These are phyloP conservation scores for Oncorhynchus kisutch DNA, from an alignment of 2,113 vertebrate species.

Conservation along the genomic window DNA sequence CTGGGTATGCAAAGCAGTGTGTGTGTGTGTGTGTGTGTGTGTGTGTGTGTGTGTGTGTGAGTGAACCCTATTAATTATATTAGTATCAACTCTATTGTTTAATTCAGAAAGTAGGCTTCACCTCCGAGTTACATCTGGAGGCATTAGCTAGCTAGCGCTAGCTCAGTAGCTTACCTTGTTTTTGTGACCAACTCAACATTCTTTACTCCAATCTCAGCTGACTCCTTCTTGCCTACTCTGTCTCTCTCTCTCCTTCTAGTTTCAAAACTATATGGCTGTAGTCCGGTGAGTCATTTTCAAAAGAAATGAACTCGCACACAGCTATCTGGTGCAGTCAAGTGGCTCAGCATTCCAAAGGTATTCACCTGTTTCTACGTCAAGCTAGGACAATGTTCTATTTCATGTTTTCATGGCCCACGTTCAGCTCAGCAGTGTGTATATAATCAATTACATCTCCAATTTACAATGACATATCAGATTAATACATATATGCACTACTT, in stretches of 20 bases:
- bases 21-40: neutral
- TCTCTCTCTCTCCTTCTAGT: neutral
- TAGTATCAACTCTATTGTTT: neutral
- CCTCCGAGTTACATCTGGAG: neutral
- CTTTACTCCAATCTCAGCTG: neutral
- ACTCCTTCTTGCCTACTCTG: neutral
- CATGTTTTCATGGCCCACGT: too few species aligned
- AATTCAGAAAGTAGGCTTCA: too few species aligned
- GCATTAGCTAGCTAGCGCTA: neutral
- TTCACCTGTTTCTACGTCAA: too few species aligned
- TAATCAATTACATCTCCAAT: too few species aligned
- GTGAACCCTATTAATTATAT: neutral
- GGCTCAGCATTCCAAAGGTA: too few species aligned
- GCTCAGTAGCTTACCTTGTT: neutral
- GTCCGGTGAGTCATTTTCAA: too few species aligned
- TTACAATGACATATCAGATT: slow-evolving; percentile 5
- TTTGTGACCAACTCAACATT: too few species aligned
- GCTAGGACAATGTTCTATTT: too few species aligned
- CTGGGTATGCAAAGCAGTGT: slow-evolving; percentile 27
- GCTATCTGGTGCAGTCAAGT: too few species aligned
- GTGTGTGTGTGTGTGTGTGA: slow-evolving; percentile 5
- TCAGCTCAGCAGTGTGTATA: too few species aligned
- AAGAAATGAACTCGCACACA: too few species aligned
- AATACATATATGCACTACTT: slow-evolving; percentile 15
- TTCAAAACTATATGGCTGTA: neutral